Base-by-base conservation (phyloP, 2,888 invertebrate species). In the Lepidochitona cinerea region DNA sequence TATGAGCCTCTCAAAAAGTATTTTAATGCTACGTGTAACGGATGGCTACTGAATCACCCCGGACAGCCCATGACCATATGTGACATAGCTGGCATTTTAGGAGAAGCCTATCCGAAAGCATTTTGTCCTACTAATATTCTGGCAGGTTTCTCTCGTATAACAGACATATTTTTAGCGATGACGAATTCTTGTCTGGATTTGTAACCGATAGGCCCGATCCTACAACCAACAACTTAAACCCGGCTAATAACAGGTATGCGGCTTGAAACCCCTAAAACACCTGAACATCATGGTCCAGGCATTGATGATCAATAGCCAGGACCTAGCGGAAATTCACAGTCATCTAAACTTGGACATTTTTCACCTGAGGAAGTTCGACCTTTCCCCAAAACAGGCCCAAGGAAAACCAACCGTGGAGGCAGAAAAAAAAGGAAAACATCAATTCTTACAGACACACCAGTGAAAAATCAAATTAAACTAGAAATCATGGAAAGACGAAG, bases 11-110 rank as follows among this genome's bases (percentile, higher is more conserved):
- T 91, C 52, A 91, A 91, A 78, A 81, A 79, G 53, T 75, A 71
- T 70, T 70, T 83, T 29, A 87, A 89, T 71, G 70, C 74, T 26
- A 77, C 79, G 5, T 79, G 72, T 41, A 82, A 88, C 70, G 66
- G 79, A 14, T 89, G 84, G 84, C 72, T 87, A 79, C 29, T 73
- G 59, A 79, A 84, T 53, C 81, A 90, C 75, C 87, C 89, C 54
- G 89, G 90, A 1, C 83, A 87, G 74, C 81, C 86, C 32, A 79
- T 90, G 18, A 84, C 86, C 3, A 90, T 90, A 41, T 90, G 91
- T 76, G 83, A 91, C 72, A 85, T 91, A 26, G 68, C 69, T 7
- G 68, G 37, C 14, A 36, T 73, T 36, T n/a, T 66, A 18, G 41
- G 66, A n/a, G 41, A 6, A 18, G 71, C 66, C 14, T 66, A 32